These are phyloP conservation scores for Aspidiotus destructor DNA, from an alignment of 2,888 invertebrate species.

Conservation along the genomic window DNA sequence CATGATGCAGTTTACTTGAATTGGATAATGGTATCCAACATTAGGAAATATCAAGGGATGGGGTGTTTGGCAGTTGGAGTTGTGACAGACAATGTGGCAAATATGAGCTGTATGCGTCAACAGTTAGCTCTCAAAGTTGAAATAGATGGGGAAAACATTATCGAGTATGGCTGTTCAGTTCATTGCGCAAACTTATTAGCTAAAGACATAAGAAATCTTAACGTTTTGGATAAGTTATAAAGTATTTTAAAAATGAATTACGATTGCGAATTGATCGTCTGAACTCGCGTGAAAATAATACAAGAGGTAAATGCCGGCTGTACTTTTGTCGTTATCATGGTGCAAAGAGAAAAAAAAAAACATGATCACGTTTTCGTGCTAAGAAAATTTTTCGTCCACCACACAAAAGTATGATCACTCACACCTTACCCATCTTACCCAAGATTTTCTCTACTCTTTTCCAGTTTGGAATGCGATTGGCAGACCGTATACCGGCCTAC, in stretches of 20 bases:
- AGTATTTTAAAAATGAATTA: slow-evolving; percentile 1
- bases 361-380: no score
- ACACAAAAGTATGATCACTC: no score
- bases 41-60: background rate
- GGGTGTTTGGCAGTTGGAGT: background rate
- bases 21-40: background rate
- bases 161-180: background rate
- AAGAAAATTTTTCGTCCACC: no score
- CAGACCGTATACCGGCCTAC: no score
- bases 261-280: no score
- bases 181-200: background rate
- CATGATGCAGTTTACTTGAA: background rate
- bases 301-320: no score
- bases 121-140: background rate
- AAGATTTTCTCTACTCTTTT: no score
- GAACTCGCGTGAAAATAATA: no score
- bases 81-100: slow-evolving; percentile 1
- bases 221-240: background rate
- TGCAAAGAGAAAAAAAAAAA: no score
- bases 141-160: slow-evolving; percentile 1
- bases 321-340: no score
- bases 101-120: background rate
- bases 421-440: no score
- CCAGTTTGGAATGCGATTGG: no score
- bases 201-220: background rate